Evolutionary conservation across 2,888 invertebrate species (phyloP), one percentile per base, ranked within the genome.

Genomic region (Plemyria rubiginata): DNA sequence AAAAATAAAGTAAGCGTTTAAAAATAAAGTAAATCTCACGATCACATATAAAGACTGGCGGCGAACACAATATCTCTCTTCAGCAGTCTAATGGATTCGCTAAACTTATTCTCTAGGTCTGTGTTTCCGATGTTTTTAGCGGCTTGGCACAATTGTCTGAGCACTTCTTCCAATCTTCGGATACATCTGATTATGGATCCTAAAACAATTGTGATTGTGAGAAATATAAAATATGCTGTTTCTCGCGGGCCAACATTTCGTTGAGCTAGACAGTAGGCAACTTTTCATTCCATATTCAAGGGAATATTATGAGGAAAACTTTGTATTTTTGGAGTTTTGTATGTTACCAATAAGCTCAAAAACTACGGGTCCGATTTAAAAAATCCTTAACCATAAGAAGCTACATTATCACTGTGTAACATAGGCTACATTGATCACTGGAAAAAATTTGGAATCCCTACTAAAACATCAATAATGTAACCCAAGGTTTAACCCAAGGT

Each of bases 1-100:
- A 43, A 43, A 0, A 13, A 43, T 15, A 43, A 43, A 7, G 51
- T 15, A n/a, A n/a, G n/a, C n/a, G n/a, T n/a, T n/a, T n/a, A n/a
- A 55, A 62, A 16, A 16, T 16, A 16, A 45, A 16, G 57, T 49
- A 32, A 65, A 58, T 41, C 59, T 68, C 65, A 57, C 22, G 29
- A 28, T 81, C 73, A 92, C 92, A 92, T 92, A 70, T 99, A 99
- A 56, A 99, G 94, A 87, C 99, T 99, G 61, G 99, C 99, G 22
- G 99, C 99, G 90, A 99, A 99, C n/a, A 99, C 98, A 82, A 99
- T 99, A 86, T 99, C 99, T 71, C 99, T 94, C 88, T 99, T 99
- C 62, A 99, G 95, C 68, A 97, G 88, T 78, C 96, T 96, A 71
- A 99, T 97, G 62, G 97, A 97, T 81, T 98, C 97, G 71, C 97